Base-by-base conservation (phyloP, 2,113 vertebrate genomes). In the Lota lota region DNA sequence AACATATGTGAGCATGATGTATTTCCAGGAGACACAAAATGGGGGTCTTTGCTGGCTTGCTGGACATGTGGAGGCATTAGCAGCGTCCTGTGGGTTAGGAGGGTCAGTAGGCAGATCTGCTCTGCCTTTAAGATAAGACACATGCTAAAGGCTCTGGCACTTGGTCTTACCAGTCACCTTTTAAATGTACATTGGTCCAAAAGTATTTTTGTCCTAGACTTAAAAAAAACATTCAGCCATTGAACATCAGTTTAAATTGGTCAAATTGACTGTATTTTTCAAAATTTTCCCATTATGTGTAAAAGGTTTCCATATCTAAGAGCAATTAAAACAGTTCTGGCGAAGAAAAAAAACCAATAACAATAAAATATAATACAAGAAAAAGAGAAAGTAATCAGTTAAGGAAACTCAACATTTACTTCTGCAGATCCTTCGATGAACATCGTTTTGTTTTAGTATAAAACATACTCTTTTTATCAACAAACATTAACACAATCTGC, bases 381-480 rank as follows among this genome's bases (percentile, higher is more conserved):
- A 81, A 75, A 5, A 62, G 15, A 66, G 67, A 84, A 86, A 78
- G 47, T 84, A 87, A 74, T 76, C 73, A 83, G 77, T 79, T 66
- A 84, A 84, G 69, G 77, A 83, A 84, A 83, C 65, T 70, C 54
- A 90, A 93, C 82, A 7, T 84, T 86, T 89, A 92, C 81, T 88
- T 89, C 90, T 90, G 92, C 87, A 85, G 83, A 88, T 92, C 85
- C 85, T 86, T 86, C 83, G 85, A 82, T 80, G 85, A 76, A 91
- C 91, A 83, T 88, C 72, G 86, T 79, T 84, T 73, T 88, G 88
- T 89, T 92, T 92, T 88, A 94, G 90, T 92, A 93, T 91, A 90
- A 93, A 92, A 92, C 92, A 91, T 91, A 93, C 87, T 94, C 89
- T 84, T 94, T 84, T 94, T 94, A 94, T 93, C 92, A 96, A 94